Conservation (phyloP, 2,113 vertebrate genomes). For the Halichoeres trimaculatus region DNA sequence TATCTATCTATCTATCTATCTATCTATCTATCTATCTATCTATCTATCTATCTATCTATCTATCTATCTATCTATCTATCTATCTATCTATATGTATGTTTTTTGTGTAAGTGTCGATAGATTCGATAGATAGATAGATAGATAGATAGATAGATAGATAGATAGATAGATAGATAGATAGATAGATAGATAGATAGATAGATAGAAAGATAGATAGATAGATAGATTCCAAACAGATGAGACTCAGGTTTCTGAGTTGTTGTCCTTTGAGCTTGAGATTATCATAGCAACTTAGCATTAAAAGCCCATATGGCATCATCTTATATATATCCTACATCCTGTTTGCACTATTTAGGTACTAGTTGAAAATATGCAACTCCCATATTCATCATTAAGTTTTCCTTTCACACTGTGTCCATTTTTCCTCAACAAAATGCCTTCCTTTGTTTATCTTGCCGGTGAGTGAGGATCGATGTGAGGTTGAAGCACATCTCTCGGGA, state of each 20-base stretch:
- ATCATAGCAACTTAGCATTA: not conserved
- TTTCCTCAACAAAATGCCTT: not conserved
- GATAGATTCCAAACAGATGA: not conserved
- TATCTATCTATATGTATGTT: too few relatives aligned
- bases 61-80: too few relatives aligned
- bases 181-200: too few relatives aligned
- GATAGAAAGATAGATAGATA: too few relatives aligned
- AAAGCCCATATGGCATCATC: not conserved
- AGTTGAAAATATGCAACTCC: not conserved
- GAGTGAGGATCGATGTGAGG: not conserved
- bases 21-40: too few relatives aligned
- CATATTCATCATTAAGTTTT: not conserved
- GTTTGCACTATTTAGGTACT: not conserved
- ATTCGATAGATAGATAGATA: too few relatives aligned
- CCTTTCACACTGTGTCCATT: not conserved
- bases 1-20: too few relatives aligned
- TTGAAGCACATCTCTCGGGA: not conserved
- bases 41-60: too few relatives aligned
- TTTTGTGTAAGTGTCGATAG: too few relatives aligned
- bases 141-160: too few relatives aligned
- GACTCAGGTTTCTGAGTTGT: not conserved
- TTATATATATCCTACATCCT: too few relatives aligned
- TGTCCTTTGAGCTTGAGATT: rapidly evolving
- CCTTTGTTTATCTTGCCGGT: not conserved
- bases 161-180: too few relatives aligned